Evolutionary conservation across 2,113 vertebrate species (phyloP).

Genomic region (Antennarius striatus): DNA sequence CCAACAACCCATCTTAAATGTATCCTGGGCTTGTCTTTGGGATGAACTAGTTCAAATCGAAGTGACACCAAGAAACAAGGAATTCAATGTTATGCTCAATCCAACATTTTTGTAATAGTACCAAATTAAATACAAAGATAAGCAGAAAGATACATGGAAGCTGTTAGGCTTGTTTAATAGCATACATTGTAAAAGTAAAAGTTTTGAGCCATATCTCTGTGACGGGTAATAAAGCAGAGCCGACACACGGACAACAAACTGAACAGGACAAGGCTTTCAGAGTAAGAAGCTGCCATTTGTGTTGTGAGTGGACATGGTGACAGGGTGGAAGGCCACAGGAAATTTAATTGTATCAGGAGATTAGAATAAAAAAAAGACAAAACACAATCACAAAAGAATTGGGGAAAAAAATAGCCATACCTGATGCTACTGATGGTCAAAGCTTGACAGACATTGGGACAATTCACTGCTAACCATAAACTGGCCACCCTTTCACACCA

Average conservation of each 20-base stretch:
- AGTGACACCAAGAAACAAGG: slow-evolving; percentile 1
- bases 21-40: slow-evolving; percentile 8
- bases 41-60: slow-evolving; percentile 16
- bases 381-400: not conserved
- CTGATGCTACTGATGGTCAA: too few relatives aligned
- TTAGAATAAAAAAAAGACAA: not conserved
- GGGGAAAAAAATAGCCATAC: not conserved
- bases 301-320: slow-evolving; percentile 45
- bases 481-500: slow-evolving; percentile 29
- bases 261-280: not conserved
- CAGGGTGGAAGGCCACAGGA: slow-evolving; percentile 4
- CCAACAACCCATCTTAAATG: not conserved
- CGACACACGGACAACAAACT: not conserved
- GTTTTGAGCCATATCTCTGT: slow-evolving; percentile 26
- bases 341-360: not conserved
- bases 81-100: slow-evolving; percentile 8
- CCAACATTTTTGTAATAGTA: not conserved
- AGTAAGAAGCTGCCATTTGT: slow-evolving; percentile 39
- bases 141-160: slow-evolving; percentile 11
- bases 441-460: too few relatives aligned
- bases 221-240: slow-evolving; percentile 1
- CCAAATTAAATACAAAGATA: slow-evolving; percentile 2
- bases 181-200: not conserved
- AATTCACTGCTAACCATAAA: slow-evolving; percentile 14
- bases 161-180: slow-evolving; percentile 35